Percentiles rank a stretch among this genome's conserved stretches.
Evolutionary conservation across 30 jellyfish, hydroid and myxozoan genomes (phyloP).

Genomic region (Phacellophora camtschatica): DNA sequence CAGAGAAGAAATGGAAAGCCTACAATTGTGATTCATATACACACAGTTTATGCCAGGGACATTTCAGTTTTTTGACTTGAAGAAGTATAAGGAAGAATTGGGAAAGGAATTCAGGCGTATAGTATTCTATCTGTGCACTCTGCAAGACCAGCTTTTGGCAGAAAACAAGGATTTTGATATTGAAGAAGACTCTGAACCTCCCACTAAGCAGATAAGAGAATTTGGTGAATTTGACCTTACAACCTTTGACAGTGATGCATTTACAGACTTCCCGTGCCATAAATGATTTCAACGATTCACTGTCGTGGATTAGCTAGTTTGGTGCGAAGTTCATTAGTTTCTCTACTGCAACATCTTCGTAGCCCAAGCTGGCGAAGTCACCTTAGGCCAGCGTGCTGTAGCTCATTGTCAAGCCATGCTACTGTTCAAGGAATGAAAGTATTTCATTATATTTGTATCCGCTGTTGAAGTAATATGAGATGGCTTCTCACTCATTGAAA

Average conservation of each 20-base stretch:
- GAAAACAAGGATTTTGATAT: constrained; percentile 3
- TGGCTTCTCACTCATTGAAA: too few species aligned
- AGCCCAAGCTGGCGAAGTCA: too few species aligned
- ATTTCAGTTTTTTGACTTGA: constrained; percentile 15
- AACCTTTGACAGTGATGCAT: background rate
- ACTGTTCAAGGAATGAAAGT: too few species aligned
- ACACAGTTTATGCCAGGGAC: constrained; percentile 11
- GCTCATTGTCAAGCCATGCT: too few species aligned
- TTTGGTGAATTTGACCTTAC: background rate
- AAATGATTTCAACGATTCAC: too few species aligned
- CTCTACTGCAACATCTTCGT: too few species aligned
- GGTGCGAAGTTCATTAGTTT: too few species aligned
- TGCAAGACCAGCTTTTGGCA: constrained; percentile 20
- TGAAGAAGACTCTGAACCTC: constrained; percentile 15
- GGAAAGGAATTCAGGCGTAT: constrained; percentile 27
- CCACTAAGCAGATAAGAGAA: background rate
- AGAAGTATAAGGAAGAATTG: constrained; percentile 25
- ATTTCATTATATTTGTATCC: too few species aligned
- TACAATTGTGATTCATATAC: background rate
- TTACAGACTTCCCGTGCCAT: too few species aligned
- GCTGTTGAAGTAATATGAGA: too few species aligned
- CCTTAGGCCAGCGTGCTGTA: too few species aligned
- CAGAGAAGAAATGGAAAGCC: background rate
- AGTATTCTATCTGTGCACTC: constrained; percentile 18
- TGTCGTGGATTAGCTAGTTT: too few species aligned